Conservation (phyloP, 2,888 invertebrate genomes). For the Parnassius mnemosyne region DNA sequence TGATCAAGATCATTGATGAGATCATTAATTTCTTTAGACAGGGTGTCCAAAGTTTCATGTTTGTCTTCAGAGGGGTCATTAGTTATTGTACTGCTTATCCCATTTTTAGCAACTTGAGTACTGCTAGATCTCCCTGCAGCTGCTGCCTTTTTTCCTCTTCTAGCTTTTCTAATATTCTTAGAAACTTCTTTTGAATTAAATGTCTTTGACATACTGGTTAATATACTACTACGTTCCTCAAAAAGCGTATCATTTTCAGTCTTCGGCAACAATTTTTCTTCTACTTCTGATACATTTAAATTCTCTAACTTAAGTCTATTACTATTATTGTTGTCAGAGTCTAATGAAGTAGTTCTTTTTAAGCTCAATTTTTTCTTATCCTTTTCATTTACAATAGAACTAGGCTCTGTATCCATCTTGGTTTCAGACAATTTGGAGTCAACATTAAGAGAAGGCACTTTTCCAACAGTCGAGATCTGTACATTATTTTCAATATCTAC, state of each 20-base stretch:
- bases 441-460: constrained; percentile 76
- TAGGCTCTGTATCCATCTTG: constrained; percentile 60
- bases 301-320: constrained; percentile 73
- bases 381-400: constrained; percentile 60
- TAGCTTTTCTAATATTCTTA: constrained; percentile 72
- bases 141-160: constrained; percentile 69
- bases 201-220: constrained; percentile 78
- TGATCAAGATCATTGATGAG: constrained; percentile 71
- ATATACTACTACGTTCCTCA: constrained; percentile 74
- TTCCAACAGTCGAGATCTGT: constrained; percentile 77
- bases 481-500: constrained; percentile 78
- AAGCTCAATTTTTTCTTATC: constrained; percentile 73
- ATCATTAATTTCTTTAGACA: constrained; percentile 73
- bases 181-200: constrained; percentile 75
- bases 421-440: constrained; percentile 68
- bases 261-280: constrained; percentile 81
- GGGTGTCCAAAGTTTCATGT: constrained; percentile 66
- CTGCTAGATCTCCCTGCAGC: constrained; percentile 45
- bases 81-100: constrained; percentile 44
- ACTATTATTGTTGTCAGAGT: constrained; percentile 80
- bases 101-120: constrained; percentile 36
- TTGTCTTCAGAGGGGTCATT: constrained; percentile 57
- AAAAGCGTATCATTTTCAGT: constrained; percentile 81
- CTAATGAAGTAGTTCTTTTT: constrained; percentile 77
- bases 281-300: constrained; percentile 75